Conservation (phyloP, 2,888 invertebrate genomes). For the Lutraria lutraria region DNA sequence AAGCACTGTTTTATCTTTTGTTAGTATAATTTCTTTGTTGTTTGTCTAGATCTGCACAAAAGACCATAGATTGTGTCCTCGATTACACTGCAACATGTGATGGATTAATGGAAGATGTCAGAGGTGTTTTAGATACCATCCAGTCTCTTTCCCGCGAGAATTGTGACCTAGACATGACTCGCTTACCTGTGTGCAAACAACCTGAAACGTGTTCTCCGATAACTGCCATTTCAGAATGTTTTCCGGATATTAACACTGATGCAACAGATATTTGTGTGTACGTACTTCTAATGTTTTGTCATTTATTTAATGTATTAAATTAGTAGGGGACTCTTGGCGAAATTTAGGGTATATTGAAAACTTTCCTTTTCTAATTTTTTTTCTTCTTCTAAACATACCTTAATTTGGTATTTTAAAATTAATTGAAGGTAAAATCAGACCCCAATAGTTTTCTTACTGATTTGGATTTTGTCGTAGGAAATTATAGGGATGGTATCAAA, state of each 20-base stretch:
- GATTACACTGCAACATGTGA: slow-evolving; percentile 18
- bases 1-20: too few species aligned
- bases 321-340: too few species aligned
- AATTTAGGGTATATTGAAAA: too few species aligned
- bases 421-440: too few species aligned
- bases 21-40: too few species aligned
- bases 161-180: background rate
- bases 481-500: too few species aligned
- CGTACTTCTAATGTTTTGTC: background rate
- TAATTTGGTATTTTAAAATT: too few species aligned
- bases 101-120: background rate
- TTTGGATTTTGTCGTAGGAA: too few species aligned
- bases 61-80: slow-evolving; percentile 20
- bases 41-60: slow-evolving; percentile 21
- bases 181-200: slow-evolving; percentile 41
- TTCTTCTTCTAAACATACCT: too few species aligned
- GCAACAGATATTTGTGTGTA: background rate
- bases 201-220: slow-evolving; percentile 37
- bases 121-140: background rate
- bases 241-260: background rate
- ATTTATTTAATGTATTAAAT: too few species aligned
- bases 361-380: too few species aligned
- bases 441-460: too few species aligned
- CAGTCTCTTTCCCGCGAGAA: background rate
- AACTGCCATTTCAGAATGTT: slow-evolving; percentile 53